Conservation (phyloP, 2,797 vertebrate species). For the Cuculus canorus region DNA sequence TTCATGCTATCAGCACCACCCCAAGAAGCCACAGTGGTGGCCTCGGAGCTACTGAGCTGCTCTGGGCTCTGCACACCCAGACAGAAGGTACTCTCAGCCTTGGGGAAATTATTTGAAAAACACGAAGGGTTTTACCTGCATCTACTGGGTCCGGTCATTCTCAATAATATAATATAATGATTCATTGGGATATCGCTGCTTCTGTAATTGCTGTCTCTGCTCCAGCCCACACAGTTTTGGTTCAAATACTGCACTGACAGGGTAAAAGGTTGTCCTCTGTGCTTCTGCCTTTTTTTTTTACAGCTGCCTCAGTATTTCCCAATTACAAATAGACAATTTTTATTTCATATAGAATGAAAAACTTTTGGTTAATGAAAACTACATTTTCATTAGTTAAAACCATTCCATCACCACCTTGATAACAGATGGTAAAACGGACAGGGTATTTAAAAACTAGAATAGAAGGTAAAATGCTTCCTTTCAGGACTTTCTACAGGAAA, state of each 20-base stretch:
- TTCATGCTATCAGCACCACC: background rate
- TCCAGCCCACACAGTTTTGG: background rate
- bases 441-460: background rate
- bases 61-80: background rate
- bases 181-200: background rate
- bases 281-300: background rate
- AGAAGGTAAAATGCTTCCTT: background rate
- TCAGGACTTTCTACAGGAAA: background rate
- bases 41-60: background rate
- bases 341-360: background rate
- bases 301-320: background rate
- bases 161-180: background rate
- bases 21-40: background rate
- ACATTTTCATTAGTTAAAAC: background rate
- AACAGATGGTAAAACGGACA: background rate
- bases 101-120: background rate
- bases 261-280: background rate
- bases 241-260: background rate
- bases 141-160: background rate
- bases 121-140: background rate
- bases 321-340: background rate
- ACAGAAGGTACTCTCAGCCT: background rate
- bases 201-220: background rate
- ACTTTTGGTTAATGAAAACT: background rate
- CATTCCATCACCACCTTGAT: background rate